Base-by-base conservation (phyloP, 2,888 invertebrate species). In the Lamproptera curius region DNA sequence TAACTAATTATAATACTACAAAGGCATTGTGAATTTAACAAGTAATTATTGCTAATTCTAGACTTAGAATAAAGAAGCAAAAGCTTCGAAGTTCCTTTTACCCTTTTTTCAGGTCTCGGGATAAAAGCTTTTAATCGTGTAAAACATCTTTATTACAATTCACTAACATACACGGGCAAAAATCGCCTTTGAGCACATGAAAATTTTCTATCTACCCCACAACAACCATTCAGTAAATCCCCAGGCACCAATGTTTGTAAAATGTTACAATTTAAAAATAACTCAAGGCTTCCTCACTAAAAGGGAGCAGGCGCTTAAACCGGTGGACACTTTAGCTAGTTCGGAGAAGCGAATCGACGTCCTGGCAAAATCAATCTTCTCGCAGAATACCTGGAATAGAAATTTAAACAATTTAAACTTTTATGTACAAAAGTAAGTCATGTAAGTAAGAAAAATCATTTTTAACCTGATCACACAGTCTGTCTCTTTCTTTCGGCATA, bases 311-410 rank as follows among this genome's bases (percentile, higher is more conserved):
- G 96, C 95, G 50, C 93, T 92, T 53, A 97, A 86, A 37, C 95
- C 94, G 50, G 92, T 93, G 38, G 93, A 92, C 38, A 92, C 90
- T 81, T 94, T 94, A 33, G 93, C 90, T 58, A 97, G 86, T 76
- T 97, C 95, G 1, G 93, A 93, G 67, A 95, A 92, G 61, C 92
- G 91, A 46, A 96, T 89, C 3, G 94, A 93, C 70, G 95, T 91
- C 59, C 94, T 90, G 15, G 94, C 91, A 71, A 94, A 95, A 73
- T 95, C 94, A 34, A 96, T 93, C 86, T 93, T 95, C 63, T 96
- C 95, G 56, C 94, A 93, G 67, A 97, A 94, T 42, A 95, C 92
- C 93, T 94, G 85, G 34, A 88, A 76, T 34, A 33, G 20, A n/a
- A 46, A 43, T 26, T 20, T 2, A 15, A 1, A 26, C 6, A 2